phyloP scores from a whole-genome alignment of 2,797 vertebrate species.

The Ctenosaura bakeri region DNA sequence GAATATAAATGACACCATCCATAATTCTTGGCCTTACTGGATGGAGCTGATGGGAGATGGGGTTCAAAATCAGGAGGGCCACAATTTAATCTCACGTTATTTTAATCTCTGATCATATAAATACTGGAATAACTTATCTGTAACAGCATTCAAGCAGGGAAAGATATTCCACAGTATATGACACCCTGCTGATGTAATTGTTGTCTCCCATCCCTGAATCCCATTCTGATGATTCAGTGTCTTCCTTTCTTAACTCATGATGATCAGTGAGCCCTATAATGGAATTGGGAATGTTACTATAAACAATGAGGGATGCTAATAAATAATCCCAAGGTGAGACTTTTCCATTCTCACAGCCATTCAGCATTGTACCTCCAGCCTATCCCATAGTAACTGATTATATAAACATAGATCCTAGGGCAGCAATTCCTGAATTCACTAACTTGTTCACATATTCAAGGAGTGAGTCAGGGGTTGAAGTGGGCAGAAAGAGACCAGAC shows the following conservation, averaged over 20 bases:
- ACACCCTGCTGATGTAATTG: neutral
- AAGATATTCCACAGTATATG: neutral
- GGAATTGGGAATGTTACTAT: neutral
- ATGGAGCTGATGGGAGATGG: neutral
- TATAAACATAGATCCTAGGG: neutral
- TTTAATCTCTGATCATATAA: neutral
- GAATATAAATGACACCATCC: neutral
- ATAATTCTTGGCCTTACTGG: neutral
- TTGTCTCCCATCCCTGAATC: neutral
- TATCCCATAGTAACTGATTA: neutral
- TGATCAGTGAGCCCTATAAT: neutral
- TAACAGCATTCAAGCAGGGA: neutral
- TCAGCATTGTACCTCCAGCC: neutral
- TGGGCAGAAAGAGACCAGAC: neutral
- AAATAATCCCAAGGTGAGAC: neutral
- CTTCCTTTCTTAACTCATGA: neutral
- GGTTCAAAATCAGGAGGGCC: neutral
- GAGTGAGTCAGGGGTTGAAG: conserved; percentile 16
- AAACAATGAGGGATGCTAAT: neutral
- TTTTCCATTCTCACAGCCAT: neutral
- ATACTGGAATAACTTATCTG: neutral
- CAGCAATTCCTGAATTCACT: neutral
- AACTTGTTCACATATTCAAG: conserved; percentile 10
- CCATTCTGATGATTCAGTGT: neutral
- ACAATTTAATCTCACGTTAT: neutral